Base-by-base conservation (phyloP, 1,140 invertebrate genomes). In the Drosophila rhopaloa region DNA sequence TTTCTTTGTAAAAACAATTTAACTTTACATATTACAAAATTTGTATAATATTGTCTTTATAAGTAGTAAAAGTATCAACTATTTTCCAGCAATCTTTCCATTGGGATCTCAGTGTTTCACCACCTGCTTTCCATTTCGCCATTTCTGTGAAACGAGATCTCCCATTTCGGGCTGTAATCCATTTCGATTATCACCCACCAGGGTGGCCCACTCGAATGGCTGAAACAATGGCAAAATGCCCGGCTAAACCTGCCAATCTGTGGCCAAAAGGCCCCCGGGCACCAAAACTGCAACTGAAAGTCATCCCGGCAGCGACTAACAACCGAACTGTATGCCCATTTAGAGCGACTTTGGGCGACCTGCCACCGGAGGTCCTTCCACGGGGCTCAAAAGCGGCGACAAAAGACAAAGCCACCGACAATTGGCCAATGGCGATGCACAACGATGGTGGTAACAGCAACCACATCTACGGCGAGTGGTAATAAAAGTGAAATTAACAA, bases 401-500 rank as follows among this genome's bases (percentile, higher is more conserved):
- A 57, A 58, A 71, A 79, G 59, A 66, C 68, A 85, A 81, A 37
- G 78, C 81, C 70, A 70, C 74, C 67, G 71, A 19, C 62, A 78
- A 76, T 79, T 79, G 77, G 57, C 65, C 79, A 75, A 75, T 86
- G 67, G 67, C 51, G 67, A 70, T 56, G 51, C 56, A 24, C 63
- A 43, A 51, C 50, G 48, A 73, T 48, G 47, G 37, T 43, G 56
- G 44, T 46, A 59, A 62, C 47, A 65, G 47, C 37, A 44, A 38
- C 46, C 62, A 35, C 35, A 48, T 16, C 48, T 24, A 58, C 37
- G 11, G 63, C 61, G 48, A 58, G 75, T 60, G 57, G 70, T 78
- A 84, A 83, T 90, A 90, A 89, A 90, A 91, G 86, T 90, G 90
- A 91, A 91, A 83, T 84, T 81, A 91, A 91, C 90, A 91, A 91